These are phyloP conservation scores for Platyscapa corneri DNA, from an alignment of 1,140 invertebrate species.

Conservation along the genomic window DNA sequence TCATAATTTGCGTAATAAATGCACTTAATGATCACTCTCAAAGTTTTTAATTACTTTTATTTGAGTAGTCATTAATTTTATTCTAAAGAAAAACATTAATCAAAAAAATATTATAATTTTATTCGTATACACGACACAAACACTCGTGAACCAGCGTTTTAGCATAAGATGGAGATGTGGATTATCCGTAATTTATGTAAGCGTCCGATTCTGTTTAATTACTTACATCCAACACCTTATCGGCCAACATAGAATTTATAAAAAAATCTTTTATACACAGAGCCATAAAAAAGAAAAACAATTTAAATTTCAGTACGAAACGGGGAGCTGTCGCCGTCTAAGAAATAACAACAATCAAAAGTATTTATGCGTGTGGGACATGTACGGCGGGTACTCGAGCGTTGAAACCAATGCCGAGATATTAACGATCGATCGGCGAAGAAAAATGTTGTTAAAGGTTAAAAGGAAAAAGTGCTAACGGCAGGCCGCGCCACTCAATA, in stretches of 20 bases:
- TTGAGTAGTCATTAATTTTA: conserved; percentile 12
- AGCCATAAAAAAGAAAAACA: not conserved
- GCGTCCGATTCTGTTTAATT: conserved; percentile 25
- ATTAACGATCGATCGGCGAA: not conserved
- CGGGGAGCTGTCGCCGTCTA: not conserved
- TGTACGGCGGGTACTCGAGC: not conserved
- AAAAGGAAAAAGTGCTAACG: not conserved
- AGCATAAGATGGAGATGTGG: not conserved
- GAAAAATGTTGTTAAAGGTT: not conserved
- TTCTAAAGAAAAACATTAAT: not conserved
- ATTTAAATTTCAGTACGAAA: not conserved
- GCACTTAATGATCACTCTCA: not conserved
- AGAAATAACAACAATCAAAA: conserved; percentile 22
- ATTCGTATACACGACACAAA: conserved; percentile 15
- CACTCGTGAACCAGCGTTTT: conserved; percentile 6
- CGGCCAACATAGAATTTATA: conserved; percentile 31
- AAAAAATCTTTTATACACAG: not conserved
- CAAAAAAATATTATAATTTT: conserved; percentile 23
- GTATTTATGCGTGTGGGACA: not conserved
- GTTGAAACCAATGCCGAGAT: conserved; percentile 11
- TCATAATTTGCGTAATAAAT: not conserved
- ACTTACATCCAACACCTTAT: conserved; percentile 22
- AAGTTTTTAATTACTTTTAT: not conserved
- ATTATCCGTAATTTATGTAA: conserved; percentile 36
- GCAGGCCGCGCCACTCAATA: not conserved